phyloP scores from a whole-genome alignment of 2,888 invertebrate species.

The Glaucopsyche alexis region DNA sequence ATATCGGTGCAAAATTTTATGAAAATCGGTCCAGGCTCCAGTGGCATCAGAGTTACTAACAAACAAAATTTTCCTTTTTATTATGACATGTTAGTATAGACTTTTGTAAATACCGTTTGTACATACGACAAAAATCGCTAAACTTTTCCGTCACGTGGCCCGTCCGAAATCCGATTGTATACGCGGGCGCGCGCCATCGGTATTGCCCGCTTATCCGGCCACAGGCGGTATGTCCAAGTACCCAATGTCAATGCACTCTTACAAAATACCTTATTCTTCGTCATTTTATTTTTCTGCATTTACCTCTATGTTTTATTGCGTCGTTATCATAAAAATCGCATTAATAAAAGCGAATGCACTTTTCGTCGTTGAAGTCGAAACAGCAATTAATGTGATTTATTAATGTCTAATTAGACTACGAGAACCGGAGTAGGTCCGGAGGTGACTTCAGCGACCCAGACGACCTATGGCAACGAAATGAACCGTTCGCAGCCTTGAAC shows the following conservation, averaged over 20 bases:
- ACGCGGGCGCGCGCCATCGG: constrained; percentile 53
- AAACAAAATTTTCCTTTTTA: too few species aligned
- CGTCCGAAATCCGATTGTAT: constrained; percentile 60
- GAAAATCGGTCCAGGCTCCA: too few species aligned
- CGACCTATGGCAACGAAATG: constrained; percentile 70
- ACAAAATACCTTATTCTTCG: constrained; percentile 69
- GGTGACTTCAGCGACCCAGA: constrained; percentile 69
- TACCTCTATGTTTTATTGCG: constrained; percentile 60
- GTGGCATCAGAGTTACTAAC: too few species aligned
- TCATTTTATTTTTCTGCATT: constrained; percentile 68
- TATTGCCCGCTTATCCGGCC: constrained; percentile 63
- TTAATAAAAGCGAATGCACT: constrained; percentile 51
- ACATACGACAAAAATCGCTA: not conserved
- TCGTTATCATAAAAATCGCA: constrained; percentile 69
- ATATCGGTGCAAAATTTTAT: too few species aligned
- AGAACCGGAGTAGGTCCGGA: constrained; percentile 51
- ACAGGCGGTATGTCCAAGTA: too few species aligned
- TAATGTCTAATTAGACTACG: constrained; percentile 44
- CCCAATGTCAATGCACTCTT: constrained; percentile 69
- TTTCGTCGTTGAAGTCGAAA: constrained; percentile 35
- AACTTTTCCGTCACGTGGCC: constrained; percentile 52
- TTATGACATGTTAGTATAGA: too few species aligned
- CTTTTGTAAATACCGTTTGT: too few species aligned
- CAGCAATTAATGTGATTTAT: constrained; percentile 50
- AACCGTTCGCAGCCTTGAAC: constrained; percentile 66